Evolutionary conservation across 2,113 vertebrate species (phyloP).

Genomic region (Hemichromis elongatus): DNA sequence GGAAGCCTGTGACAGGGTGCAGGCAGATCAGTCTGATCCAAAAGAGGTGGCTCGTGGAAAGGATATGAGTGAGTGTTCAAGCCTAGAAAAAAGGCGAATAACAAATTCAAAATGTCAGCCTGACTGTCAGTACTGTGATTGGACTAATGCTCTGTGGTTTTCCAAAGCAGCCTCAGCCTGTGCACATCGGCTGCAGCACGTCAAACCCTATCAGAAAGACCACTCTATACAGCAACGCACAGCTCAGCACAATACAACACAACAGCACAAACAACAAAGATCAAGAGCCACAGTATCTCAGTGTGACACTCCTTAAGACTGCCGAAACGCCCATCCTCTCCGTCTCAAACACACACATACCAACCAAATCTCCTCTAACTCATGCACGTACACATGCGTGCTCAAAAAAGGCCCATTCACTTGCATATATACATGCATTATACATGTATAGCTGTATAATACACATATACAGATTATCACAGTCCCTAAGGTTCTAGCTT

Average conservation of each 20-base stretch:
- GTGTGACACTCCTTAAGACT: conserved; percentile 44
- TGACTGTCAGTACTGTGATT: conserved; percentile 64
- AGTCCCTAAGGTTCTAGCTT: conserved; percentile 9
- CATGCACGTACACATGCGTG: neutral
- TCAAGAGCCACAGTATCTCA: conserved; percentile 38
- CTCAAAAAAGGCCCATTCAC: neutral
- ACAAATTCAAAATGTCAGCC: conserved; percentile 63
- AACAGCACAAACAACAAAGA: conserved; percentile 53
- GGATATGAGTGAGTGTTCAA: conserved; percentile 47
- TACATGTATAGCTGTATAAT: conserved; percentile 1
- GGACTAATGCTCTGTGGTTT: conserved; percentile 61
- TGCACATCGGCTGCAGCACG: conserved; percentile 30
- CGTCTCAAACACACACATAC: neutral
- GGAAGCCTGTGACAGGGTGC: conserved; percentile 5
- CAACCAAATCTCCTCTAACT: conserved; percentile 12
- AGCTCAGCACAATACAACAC: conserved; percentile 34
- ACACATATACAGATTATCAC: neutral
- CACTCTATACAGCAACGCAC: conserved; percentile 20
- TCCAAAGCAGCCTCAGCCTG: conserved; percentile 38
- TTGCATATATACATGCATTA: neutral
- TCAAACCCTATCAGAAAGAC: conserved; percentile 58
- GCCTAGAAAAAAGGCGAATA: conserved; percentile 50
- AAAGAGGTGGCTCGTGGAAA: conserved; percentile 30
- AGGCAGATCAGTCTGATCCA: conserved; percentile 33
- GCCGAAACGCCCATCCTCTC: conserved; percentile 10